phyloP scores from a whole-genome alignment of 2,113 vertebrate genomes.

The Gadus chalcogrammus region DNA sequence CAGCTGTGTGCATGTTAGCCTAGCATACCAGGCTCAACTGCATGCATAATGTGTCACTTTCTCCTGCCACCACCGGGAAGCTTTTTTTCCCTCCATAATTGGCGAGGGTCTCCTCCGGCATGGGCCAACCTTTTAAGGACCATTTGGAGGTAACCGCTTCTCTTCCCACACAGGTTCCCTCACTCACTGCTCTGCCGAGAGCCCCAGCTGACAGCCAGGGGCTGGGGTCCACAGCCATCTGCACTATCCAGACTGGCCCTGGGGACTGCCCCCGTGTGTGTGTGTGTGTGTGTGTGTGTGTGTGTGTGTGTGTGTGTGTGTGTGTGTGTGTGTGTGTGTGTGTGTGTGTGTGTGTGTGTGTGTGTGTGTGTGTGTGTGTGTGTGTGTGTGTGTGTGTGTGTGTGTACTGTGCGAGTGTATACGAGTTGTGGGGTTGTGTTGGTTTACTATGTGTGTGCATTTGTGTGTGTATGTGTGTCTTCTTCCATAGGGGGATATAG shows the following conservation, averaged over 20 bases:
- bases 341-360: conserved; percentile 21
- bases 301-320: conserved; percentile 10
- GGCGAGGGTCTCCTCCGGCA: background rate
- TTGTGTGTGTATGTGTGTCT: no score
- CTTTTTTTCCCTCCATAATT: background rate
- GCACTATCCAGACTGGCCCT: conserved; percentile 45
- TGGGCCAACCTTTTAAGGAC: background rate
- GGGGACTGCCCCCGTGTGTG: no score
- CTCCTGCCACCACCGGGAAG: no score
- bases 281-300: no score
- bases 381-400: conserved; percentile 16
- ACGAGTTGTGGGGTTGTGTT: background rate
- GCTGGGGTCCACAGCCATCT: conserved; percentile 53
- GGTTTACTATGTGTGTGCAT: no score
- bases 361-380: conserved; percentile 1
- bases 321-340: conserved; percentile 19
- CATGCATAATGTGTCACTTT: background rate
- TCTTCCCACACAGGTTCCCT: conserved; percentile 33
- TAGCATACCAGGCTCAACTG: background rate
- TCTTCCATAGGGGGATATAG: no score
- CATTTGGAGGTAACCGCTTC: conserved; percentile 3
- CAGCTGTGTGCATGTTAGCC: background rate
- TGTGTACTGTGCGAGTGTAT: conserved; percentile 19
- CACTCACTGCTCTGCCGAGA: conserved; percentile 42
- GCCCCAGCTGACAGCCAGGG: conserved; percentile 40